Evolutionary conservation across 2,113 vertebrate species (phyloP).

Genomic region (Lepidothrix coronata): DNA sequence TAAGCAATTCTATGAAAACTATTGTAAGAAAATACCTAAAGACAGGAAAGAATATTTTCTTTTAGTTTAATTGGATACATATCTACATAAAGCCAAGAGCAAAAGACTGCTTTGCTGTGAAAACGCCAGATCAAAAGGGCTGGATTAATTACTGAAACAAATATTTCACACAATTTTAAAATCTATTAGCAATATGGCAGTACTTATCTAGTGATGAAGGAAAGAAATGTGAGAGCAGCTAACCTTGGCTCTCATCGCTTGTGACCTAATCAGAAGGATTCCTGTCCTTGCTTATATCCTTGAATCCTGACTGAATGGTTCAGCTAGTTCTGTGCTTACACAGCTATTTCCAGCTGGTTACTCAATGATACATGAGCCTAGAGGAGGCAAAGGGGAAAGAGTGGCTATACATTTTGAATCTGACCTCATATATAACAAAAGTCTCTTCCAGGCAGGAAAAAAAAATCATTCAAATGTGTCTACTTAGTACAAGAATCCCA

Average conservation of each 20-base stretch:
- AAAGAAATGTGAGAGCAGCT: background rate
- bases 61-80: background rate
- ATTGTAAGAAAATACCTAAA: background rate
- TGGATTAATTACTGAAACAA: background rate
- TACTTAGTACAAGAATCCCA: background rate
- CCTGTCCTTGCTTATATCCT: background rate
- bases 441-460: background rate
- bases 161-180: background rate
- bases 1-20: background rate
- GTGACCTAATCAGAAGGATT: background rate
- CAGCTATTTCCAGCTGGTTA: conserved; percentile 23
- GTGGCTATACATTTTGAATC: background rate
- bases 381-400: background rate
- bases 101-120: background rate
- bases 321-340: background rate
- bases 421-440: background rate
- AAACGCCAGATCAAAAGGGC: background rate
- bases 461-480: background rate
- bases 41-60: background rate
- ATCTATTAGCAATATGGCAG: background rate
- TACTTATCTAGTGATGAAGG: background rate
- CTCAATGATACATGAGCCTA: background rate
- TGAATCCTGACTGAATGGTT: background rate
- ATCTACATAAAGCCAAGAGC: background rate
- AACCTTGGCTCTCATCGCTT: background rate